Evolutionary conservation across 2,113 vertebrate species (phyloP).

Genomic region (Tenrec ecaudatus): DNA sequence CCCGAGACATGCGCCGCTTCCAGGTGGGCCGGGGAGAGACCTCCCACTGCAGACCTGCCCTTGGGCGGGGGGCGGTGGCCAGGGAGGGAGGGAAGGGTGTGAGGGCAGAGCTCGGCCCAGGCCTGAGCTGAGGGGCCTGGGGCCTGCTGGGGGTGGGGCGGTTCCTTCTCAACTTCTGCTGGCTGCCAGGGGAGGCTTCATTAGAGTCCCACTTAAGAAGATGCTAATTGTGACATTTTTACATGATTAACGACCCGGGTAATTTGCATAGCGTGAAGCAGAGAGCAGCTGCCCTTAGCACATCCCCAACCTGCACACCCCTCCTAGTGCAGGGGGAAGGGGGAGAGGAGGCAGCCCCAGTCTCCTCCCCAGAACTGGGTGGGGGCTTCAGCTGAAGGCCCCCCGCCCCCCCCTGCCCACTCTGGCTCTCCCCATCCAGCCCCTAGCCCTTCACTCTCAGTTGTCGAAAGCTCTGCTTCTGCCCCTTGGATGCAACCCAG

Average conservation of each 20-base stretch:
- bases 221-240: conserved; percentile 89
- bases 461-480: conserved; percentile 1
- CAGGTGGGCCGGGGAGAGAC: conserved; percentile 88
- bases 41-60: background rate
- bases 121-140: conserved; percentile 2
- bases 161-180: conserved; percentile 79
- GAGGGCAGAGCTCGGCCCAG: conserved; percentile 31
- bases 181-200: conserved; percentile 84
- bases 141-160: conserved; percentile 77
- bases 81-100: background rate
- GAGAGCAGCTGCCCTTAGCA: conserved; percentile 82
- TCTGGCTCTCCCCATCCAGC: background rate
- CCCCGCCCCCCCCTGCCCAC: background rate
- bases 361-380: conserved; percentile 42
- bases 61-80: background rate
- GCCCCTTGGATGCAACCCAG: background rate
- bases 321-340: conserved; percentile 16
- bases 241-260: conserved; percentile 87
- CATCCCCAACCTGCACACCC: conserved; percentile 69
- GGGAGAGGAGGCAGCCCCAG: conserved; percentile 55
- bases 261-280: conserved; percentile 86
- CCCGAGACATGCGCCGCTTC: conserved; percentile 96
- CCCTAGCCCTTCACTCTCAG: background rate
- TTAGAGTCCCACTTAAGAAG: conserved; percentile 87
- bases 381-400: conserved; percentile 32